Conservation (phyloP, 2,888 invertebrate genomes). For the Zele albiditarsus region DNA sequence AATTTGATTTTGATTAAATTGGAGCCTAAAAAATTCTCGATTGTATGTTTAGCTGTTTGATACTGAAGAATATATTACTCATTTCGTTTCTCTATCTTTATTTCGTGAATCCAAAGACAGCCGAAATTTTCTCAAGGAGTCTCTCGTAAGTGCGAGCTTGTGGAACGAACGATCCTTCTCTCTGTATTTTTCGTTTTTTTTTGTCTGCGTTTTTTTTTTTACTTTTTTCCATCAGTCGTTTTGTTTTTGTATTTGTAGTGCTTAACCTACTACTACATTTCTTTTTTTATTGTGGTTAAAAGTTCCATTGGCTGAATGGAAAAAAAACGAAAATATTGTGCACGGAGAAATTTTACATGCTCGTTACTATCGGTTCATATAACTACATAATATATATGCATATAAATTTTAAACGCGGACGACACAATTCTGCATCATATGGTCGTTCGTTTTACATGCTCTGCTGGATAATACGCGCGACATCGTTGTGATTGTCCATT, state of each 20-base stretch:
- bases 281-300: conserved; percentile 29
- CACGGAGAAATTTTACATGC: neutral
- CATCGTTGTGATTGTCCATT: conserved; percentile 44
- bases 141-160: conserved; percentile 50
- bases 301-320: neutral
- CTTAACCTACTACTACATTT: conserved; percentile 1
- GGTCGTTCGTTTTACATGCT: conserved; percentile 61
- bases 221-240: neutral
- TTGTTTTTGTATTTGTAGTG: neutral
- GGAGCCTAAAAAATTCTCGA: no score
- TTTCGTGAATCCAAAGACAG: conserved; percentile 10
- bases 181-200: conserved; percentile 28
- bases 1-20: no score
- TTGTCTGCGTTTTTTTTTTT: conserved; percentile 16
- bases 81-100: neutral
- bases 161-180: conserved; percentile 50
- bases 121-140: conserved; percentile 42
- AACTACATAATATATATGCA: conserved; percentile 15
- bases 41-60: neutral
- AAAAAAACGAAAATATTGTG: neutral
- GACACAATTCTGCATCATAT: neutral
- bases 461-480: conserved; percentile 43
- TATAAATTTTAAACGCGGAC: conserved; percentile 22
- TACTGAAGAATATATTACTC: neutral
- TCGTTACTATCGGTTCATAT: conserved; percentile 42